A percentile compares a stretch with the other conserved stretches of the same genome.
Conservation (phyloP, 2,797 vertebrate genomes). For the Potorous gilbertii region DNA sequence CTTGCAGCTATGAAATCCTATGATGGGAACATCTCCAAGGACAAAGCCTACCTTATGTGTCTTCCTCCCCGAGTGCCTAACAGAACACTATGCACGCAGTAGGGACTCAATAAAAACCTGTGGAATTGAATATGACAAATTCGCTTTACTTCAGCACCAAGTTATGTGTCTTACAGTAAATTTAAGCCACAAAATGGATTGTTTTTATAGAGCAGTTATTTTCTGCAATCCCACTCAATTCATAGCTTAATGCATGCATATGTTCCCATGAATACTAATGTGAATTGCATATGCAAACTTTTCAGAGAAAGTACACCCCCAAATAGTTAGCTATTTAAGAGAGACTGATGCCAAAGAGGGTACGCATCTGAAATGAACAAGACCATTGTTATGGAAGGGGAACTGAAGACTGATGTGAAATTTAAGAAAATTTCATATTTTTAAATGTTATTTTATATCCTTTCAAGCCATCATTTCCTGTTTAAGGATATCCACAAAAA, state of each 20-base stretch:
- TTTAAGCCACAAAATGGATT: background rate
- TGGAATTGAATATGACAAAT: background rate
- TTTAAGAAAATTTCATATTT: background rate
- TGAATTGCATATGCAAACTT: background rate
- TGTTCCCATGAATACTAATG: background rate
- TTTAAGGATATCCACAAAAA: background rate
- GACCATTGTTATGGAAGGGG: background rate
- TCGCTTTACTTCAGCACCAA: background rate
- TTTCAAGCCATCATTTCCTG: background rate
- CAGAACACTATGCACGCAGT: background rate
- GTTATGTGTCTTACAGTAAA: background rate
- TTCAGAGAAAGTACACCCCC: constrained; percentile 7
- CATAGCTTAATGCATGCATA: background rate
- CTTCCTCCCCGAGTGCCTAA: background rate
- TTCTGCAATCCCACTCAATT: constrained; percentile 12
- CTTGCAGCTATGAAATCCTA: background rate
- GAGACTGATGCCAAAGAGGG: background rate
- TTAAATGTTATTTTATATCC: background rate
- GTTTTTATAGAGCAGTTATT: background rate
- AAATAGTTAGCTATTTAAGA: constrained; percentile 18
- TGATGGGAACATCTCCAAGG: background rate
- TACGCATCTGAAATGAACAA: background rate
- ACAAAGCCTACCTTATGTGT: background rate
- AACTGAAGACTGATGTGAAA: background rate
- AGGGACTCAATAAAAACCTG: background rate